phyloP scores from a whole-genome alignment of 1,140 invertebrate species.

The Muscidifurax raptorellus region DNA sequence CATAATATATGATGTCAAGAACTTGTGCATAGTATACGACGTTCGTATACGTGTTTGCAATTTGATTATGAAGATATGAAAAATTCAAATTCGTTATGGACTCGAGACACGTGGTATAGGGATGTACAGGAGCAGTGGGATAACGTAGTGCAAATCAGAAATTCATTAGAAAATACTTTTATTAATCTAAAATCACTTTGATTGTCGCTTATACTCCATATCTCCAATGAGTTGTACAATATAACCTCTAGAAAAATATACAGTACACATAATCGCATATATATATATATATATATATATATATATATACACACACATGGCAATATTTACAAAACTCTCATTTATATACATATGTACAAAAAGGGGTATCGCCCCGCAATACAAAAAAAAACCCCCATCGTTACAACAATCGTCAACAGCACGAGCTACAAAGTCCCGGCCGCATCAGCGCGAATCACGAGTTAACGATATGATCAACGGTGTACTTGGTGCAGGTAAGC shows the following conservation, averaged over 20 bases:
- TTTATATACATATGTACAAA: slow-evolving; percentile 46
- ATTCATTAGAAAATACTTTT: slow-evolving; percentile 15
- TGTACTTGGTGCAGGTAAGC: slow-evolving; percentile 70
- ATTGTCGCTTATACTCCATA: not conserved
- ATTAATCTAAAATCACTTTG: slow-evolving; percentile 40
- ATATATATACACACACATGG: slow-evolving; percentile 26
- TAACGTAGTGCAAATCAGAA: not conserved
- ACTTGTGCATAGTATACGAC: too few relatives aligned
- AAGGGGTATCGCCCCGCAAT: too few relatives aligned
- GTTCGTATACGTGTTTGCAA: too few relatives aligned
- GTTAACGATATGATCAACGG: slow-evolving; percentile 72
- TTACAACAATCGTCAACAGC: too few relatives aligned
- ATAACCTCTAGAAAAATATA: slow-evolving; percentile 59
- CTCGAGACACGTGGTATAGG: not conserved
- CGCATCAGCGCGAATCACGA: slow-evolving; percentile 59
- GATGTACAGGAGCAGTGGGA: not conserved
- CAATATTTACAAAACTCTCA: slow-evolving; percentile 53
- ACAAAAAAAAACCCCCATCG: too few relatives aligned
- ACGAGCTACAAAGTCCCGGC: too few relatives aligned
- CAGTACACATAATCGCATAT: not conserved
- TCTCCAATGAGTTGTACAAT: not conserved
- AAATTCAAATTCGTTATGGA: too few relatives aligned
- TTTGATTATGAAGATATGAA: too few relatives aligned
- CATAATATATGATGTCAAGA: too few relatives aligned
- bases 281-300: too few relatives aligned